Base-by-base conservation (phyloP, 2,113 vertebrate species). In the Passer montanus region DNA sequence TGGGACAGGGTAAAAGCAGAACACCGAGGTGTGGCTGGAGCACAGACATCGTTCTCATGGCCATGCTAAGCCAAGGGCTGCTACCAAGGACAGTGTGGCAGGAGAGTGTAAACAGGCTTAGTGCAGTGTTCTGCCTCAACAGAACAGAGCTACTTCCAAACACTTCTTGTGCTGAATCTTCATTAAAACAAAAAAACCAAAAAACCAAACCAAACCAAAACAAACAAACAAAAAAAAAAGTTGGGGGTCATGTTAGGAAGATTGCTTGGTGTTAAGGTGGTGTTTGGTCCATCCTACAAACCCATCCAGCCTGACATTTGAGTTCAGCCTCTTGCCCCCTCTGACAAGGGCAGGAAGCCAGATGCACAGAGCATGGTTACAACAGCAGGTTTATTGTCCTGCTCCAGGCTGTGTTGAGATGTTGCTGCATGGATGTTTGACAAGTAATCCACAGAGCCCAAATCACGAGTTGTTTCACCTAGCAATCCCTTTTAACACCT, bases 21-120 rank as follows among this genome's bases (percentile, higher is more conserved):
- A 26, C 31, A 66, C 9, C 24, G 13, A 73, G 76, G 27, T 28
- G 39, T 85, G 13, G 4, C 41, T 74, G 76, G 24, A 80, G 37
- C 58, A 56, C 1, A 1, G 68, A 15, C 16, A 17, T n/a, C 1
- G 0, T n/a, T 47, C 33, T 35, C 4, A 0, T 44, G 14, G 11
- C 44, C 79, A 0, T 8, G 43, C n/a, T 62, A 52, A 37, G 37
- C 39, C 35, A 53, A 69, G n/a, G 49, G 21, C 41, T 84, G n/a
- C n/a, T 56, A 5, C n/a, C 52, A 43, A 60, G 41, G 28, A 20
- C 67, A 21, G 0, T 0, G 2, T 1, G 1, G n/a, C 41, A 44
- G 37, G 41, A 81, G 55, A 66, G 4, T 3, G 4, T 18, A 30
- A 82, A 46, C 19, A 63, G 60, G 26, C 31, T 84, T 52, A 58